phyloP scores from a whole-genome alignment of 2,797 vertebrate genomes.

The Sternotherus odoratus region DNA sequence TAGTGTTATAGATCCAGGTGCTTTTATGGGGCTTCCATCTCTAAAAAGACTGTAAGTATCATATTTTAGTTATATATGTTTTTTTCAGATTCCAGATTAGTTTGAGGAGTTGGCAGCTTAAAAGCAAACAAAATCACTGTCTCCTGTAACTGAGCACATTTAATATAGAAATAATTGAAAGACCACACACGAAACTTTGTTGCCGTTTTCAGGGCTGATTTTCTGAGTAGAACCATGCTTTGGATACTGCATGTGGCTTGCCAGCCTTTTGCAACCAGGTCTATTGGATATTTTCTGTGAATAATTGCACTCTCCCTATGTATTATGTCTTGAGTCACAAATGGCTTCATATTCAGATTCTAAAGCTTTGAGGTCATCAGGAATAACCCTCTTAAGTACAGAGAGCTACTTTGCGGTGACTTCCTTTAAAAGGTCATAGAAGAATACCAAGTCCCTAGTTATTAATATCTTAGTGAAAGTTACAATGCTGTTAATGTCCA shows the following conservation, averaged over 20 bases:
- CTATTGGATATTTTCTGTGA: not conserved
- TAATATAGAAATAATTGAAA: not conserved
- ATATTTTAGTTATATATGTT: not conserved
- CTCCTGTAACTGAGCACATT: not conserved
- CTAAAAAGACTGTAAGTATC: slow-evolving; percentile 96
- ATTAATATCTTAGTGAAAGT: not conserved
- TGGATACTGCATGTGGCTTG: slow-evolving; percentile 10
- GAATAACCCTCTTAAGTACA: slow-evolving; percentile 2
- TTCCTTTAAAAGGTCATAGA: not conserved
- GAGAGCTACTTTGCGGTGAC: not conserved
- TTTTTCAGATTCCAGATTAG: not conserved
- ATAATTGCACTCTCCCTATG: not conserved
- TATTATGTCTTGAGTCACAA: not conserved
- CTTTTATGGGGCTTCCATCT: slow-evolving; percentile 91
- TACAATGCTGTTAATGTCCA: not conserved
- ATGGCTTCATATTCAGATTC: not conserved
- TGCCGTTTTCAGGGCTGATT: not conserved
- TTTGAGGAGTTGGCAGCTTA: not conserved
- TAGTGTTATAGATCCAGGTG: slow-evolving; percentile 92
- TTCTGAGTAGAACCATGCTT: not conserved
- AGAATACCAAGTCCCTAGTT: not conserved
- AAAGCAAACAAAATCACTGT: not conserved
- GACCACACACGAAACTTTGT: not conserved
- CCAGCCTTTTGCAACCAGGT: not conserved
- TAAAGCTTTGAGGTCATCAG: not conserved